Percentiles rank a stretch among this genome's conserved stretches.
phyloP scores from a whole-genome alignment of 2,113 vertebrate genomes.

The Hippocampus mohnikei region DNA sequence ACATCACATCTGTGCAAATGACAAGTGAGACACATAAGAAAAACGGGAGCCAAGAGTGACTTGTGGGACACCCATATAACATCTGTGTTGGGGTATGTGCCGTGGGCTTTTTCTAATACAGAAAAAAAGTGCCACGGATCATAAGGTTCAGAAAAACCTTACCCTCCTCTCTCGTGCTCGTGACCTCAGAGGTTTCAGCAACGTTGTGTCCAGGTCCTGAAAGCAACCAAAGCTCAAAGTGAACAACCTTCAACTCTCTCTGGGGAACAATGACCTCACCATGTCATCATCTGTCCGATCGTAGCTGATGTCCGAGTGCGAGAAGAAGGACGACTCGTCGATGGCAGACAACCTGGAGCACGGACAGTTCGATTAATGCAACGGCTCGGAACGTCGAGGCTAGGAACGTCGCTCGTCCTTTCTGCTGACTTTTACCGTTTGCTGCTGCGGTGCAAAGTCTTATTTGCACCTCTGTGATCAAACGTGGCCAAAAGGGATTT shows the following conservation, averaged over 20 bases:
- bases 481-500: conserved; percentile 69
- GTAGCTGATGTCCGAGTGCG: conserved; percentile 85
- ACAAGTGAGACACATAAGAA: too few species aligned
- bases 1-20: too few species aligned
- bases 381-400: too few species aligned
- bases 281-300: conserved; percentile 80
- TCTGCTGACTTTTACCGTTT: conserved; percentile 44
- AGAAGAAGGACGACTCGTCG: conserved; percentile 81
- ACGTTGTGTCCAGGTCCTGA: conserved; percentile 63
- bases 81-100: too few species aligned
- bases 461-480: conserved; percentile 43
- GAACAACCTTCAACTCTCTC: background rate
- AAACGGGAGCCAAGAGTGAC: too few species aligned
- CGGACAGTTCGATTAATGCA: background rate
- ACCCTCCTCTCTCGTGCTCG: conserved; percentile 71
- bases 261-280: conserved; percentile 57
- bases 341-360: conserved; percentile 71
- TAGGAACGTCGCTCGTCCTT: too few species aligned
- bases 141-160: conserved; percentile 5
- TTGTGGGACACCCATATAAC: too few species aligned
- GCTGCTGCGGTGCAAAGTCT: conserved; percentile 42
- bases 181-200: conserved; percentile 68
- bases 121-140: too few species aligned
- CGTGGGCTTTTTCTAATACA: too few species aligned
- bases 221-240: background rate